These are phyloP conservation scores for Hydrophis major DNA, from an alignment of 2,797 vertebrate genomes.

Conservation along the genomic window DNA sequence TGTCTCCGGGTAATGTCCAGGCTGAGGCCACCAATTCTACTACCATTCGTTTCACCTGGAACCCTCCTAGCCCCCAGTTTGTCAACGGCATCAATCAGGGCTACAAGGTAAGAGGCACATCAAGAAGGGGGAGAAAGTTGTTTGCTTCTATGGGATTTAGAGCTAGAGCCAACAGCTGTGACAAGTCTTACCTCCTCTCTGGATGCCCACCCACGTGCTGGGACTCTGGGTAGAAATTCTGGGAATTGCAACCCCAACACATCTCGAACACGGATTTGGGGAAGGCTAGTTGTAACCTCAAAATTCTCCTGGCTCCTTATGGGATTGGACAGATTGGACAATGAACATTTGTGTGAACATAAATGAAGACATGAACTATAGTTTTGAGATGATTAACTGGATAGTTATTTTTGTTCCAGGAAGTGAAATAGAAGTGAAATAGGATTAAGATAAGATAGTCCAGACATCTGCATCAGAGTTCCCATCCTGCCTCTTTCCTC, in stretches of 20 bases:
- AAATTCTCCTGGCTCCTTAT: background rate
- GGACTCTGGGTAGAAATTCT: background rate
- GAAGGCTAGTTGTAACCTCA: background rate
- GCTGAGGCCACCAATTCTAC: slow-evolving; percentile 91
- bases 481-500: background rate
- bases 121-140: background rate
- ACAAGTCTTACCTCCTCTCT: background rate
- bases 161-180: background rate
- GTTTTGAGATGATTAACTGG: background rate
- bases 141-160: background rate
- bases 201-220: background rate
- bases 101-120: slow-evolving; percentile 86
- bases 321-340: background rate
- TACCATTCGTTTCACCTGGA: slow-evolving; percentile 93
- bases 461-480: background rate
- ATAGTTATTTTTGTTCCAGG: background rate
- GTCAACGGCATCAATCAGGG: slow-evolving; percentile 99
- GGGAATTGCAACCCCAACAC: background rate
- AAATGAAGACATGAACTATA: background rate
- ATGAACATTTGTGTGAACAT: background rate
- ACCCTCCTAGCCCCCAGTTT: slow-evolving; percentile 95
- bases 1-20: slow-evolving; percentile 89
- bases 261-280: background rate
- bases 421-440: background rate
- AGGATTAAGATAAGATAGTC: background rate